Conservation (phyloP, 2,113 vertebrate species). For the Sylvietta virens region DNA sequence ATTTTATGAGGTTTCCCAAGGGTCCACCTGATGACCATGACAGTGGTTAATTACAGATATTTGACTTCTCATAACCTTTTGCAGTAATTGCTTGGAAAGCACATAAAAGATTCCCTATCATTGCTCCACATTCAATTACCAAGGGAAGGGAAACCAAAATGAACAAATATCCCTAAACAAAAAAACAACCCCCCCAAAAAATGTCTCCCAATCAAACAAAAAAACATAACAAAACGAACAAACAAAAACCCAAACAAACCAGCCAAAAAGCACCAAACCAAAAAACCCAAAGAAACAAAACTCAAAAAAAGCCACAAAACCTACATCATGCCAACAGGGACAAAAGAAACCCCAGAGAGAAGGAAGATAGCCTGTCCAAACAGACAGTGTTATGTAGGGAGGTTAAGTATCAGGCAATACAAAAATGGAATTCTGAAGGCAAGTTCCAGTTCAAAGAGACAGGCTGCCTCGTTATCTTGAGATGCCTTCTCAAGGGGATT, state of each 20-base stretch:
- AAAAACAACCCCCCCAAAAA: not conserved
- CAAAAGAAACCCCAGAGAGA: not conserved
- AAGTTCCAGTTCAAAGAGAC: slow-evolving; percentile 25
- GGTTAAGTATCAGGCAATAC: not conserved
- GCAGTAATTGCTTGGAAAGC: not conserved
- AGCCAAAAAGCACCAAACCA: fast-evolving
- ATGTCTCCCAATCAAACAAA: not conserved
- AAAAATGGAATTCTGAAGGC: slow-evolving; percentile 27
- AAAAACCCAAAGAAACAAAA: not conserved
- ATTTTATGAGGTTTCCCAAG: not conserved
- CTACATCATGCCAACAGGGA: not conserved
- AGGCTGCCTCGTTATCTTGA: slow-evolving; percentile 2
- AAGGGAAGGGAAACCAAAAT: not conserved
- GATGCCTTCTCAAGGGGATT: slow-evolving; percentile 26
- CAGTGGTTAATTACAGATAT: not conserved
- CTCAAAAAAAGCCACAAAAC: not conserved
- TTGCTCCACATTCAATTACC: not conserved
- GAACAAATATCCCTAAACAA: fast-evolving
- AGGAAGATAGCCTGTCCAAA: not conserved
- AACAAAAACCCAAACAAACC: not conserved
- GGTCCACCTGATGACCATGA: not conserved
- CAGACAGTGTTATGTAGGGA: not conserved
- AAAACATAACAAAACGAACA: not conserved
- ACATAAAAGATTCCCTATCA: not conserved
- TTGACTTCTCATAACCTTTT: not conserved